Conservation (phyloP, 2,888 invertebrate species). For the Drosophila quinaria region DNA sequence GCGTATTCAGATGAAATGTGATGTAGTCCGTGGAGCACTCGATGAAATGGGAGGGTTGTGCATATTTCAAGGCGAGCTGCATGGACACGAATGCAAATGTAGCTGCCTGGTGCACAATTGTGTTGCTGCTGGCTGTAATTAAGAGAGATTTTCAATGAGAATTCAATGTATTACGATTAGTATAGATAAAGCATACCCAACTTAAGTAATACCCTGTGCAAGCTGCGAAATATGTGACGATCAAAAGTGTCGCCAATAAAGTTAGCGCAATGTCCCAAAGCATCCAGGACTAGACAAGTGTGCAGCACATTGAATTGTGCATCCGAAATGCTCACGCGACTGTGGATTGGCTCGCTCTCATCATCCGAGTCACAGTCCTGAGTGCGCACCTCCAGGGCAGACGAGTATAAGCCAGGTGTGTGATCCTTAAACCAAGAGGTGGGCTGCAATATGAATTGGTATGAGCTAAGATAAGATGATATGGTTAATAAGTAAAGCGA, state of each 20-base stretch:
- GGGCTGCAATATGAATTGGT: constrained; percentile 51
- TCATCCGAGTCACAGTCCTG: constrained; percentile 83
- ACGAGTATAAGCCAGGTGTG: constrained; percentile 85
- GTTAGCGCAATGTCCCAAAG: constrained; percentile 89
- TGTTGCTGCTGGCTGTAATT: constrained; percentile 88
- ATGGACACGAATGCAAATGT: constrained; percentile 87
- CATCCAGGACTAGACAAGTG: constrained; percentile 90
- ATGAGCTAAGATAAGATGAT: not conserved
- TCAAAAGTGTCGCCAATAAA: constrained; percentile 87
- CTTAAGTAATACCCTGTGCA: constrained; percentile 90
- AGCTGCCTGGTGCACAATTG: constrained; percentile 88
- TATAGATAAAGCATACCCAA: constrained; percentile 90
- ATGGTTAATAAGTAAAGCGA: not conserved
- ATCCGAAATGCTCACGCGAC: constrained; percentile 79
- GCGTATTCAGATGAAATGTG: constrained; percentile 89
- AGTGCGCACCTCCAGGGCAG: constrained; percentile 83
- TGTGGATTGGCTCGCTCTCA: constrained; percentile 56
- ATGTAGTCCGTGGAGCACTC: constrained; percentile 91
- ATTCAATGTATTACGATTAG: too few relatives aligned
- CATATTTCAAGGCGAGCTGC: constrained; percentile 87
- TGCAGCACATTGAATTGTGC: constrained; percentile 89
- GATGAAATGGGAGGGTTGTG: constrained; percentile 88
- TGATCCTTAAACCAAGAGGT: constrained; percentile 82
- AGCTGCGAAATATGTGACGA: constrained; percentile 88
- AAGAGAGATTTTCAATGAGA: too few relatives aligned